Base-by-base conservation (phyloP, 2,888 invertebrate genomes). In the Diarsia rubi region DNA sequence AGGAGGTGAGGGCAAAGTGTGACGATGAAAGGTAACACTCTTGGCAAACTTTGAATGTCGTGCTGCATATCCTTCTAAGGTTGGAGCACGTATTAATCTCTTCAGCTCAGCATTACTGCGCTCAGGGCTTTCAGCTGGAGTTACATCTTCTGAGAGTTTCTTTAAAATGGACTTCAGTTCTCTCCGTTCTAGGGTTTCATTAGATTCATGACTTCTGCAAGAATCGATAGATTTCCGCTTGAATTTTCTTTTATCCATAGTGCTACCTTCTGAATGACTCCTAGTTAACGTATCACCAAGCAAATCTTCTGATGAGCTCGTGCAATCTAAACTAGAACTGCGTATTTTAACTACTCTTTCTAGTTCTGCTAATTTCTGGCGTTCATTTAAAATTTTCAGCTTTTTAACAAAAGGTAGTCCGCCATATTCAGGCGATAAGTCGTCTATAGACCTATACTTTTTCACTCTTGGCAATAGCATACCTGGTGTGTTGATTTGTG, bases 361-460 rank as follows among this genome's bases (percentile, higher is more conserved):
- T 64, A 98, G 95, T 91, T 98, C 98, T 49, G 98, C 98, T 80
- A 98, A 93, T 94, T 98, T 98, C 91, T 98, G 98, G 16, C 98
- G 97, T 94, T 98, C 98, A 92, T 98, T 98, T 65, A 98, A 96
- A 86, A 99, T 98, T 96, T 98, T 98, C 67, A 98, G 95, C 88
- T 98, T 98, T 93, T 98, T 98, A 0, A 98, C 98, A 91, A 98
- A 98, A 0, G 98, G 98, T 77, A 98, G 93, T 21, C 98, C 98
- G 69, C 98, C 98, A 88, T 98, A 98, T 92, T 98, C 98, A 0
- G 98, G 98, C 14, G 98, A 98, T 52, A 98, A 94, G 92, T 98
- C 98, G 89, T 98, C 98, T 69, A 98, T 98, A n/a, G 98, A 98
- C 80, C 97, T 97, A 93, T 98, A 98, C 91, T 97, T 97, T 92